Percentiles rank a stretch among this genome's conserved stretches.
These are phyloP conservation scores for Nannospalax galili DNA, from an alignment of 2,113 vertebrate genomes.

Conservation along the genomic window DNA sequence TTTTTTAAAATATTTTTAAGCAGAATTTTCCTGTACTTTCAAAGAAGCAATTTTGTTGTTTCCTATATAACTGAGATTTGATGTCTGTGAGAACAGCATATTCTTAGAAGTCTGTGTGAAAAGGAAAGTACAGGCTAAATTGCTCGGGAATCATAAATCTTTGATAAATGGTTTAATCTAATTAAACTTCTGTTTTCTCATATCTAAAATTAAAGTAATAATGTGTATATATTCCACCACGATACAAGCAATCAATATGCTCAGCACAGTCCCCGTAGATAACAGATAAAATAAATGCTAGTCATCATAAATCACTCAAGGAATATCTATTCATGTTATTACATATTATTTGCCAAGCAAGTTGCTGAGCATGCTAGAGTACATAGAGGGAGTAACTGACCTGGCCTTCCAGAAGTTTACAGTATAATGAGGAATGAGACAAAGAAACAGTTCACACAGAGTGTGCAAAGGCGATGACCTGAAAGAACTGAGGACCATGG, in stretches of 20 bases:
- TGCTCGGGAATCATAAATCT: background rate
- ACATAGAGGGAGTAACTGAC: background rate
- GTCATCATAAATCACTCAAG: background rate
- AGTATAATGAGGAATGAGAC: background rate
- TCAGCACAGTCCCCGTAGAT: background rate
- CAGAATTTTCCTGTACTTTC: background rate
- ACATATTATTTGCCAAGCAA: background rate
- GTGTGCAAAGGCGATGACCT: background rate
- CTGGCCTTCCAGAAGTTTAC: background rate
- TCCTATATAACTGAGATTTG: background rate
- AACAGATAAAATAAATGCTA: background rate
- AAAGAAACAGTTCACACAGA: background rate
- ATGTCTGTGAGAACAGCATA: background rate
- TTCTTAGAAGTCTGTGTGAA: background rate
- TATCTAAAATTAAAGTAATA: constrained; percentile 25
- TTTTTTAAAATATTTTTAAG: background rate
- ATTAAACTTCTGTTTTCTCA: background rate
- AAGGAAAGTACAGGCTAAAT: background rate
- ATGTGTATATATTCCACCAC: background rate
- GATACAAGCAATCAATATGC: background rate
- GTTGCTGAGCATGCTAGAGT: background rate
- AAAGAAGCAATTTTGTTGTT: background rate
- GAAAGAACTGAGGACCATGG: background rate
- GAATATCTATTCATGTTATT: background rate
- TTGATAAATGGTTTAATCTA: background rate